Percentiles rank a stretch among this genome's conserved stretches.
phyloP scores from a whole-genome alignment of 2,888 invertebrate genomes.

The Xanthorhoe designata region DNA sequence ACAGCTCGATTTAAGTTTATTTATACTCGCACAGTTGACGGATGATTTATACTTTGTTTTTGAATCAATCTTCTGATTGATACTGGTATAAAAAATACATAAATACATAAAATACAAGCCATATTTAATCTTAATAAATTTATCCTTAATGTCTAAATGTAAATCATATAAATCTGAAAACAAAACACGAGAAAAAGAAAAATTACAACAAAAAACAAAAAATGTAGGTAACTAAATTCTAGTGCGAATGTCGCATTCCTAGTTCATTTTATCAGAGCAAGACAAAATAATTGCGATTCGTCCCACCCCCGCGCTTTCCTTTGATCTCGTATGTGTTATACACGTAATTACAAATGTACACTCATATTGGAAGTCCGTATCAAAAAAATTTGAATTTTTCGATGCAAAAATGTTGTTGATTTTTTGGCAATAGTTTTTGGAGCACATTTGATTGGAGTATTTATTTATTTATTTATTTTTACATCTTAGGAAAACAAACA shows the following conservation, averaged over 20 bases:
- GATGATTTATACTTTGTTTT: no score
- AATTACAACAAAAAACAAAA: neutral
- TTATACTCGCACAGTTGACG: no score
- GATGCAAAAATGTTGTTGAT: neutral
- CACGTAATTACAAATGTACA: conserved; percentile 22
- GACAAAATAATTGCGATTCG: conserved; percentile 36
- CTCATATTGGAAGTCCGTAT: conserved; percentile 1
- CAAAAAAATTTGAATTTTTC: neutral
- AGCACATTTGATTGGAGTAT: neutral
- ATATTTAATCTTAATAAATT: no score
- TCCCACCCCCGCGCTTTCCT: conserved; percentile 24
- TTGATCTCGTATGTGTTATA: conserved; percentile 28
- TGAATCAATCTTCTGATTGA: no score
- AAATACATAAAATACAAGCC: no score
- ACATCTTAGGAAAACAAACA: no score
- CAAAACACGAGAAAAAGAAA: no score
- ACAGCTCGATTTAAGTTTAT: no score
- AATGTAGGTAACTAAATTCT: neutral
- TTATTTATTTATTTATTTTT: no score
- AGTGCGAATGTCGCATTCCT: conserved; percentile 10
- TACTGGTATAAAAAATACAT: no score
- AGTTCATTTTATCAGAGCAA: conserved; percentile 30
- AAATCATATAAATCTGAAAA: no score
- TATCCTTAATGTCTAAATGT: no score
- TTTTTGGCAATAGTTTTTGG: neutral